These are phyloP conservation scores for Lepilemur septentrionalis DNA, from an alignment of 2,797 vertebrate species.

Conservation along the genomic window DNA sequence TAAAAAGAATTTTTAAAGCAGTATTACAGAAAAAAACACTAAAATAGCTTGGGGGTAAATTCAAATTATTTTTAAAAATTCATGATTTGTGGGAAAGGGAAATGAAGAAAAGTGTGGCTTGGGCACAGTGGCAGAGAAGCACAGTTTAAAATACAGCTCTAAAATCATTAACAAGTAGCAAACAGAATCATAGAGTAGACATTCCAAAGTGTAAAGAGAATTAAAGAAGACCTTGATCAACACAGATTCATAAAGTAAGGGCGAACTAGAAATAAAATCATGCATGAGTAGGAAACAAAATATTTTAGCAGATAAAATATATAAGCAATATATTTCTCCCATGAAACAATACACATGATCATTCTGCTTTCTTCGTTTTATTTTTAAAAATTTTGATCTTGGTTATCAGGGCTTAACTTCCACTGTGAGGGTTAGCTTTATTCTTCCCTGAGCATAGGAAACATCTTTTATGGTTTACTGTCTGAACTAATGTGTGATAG, in stretches of 20 bases:
- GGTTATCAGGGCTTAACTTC: neutral
- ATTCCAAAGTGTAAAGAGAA: neutral
- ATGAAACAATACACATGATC: neutral
- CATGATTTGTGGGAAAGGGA: neutral
- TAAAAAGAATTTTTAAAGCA: neutral
- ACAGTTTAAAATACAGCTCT: neutral
- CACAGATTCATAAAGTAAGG: neutral
- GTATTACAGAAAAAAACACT: neutral
- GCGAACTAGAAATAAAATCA: neutral
- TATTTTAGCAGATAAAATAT: neutral
- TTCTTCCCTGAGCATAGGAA: neutral
- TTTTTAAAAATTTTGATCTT: neutral
- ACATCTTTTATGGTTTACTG: neutral
- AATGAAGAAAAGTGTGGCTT: neutral
- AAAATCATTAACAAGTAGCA: neutral
- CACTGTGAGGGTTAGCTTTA: neutral
- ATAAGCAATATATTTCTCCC: neutral
- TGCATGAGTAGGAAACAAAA: neutral
- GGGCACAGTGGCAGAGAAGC: neutral
- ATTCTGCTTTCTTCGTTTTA: neutral
- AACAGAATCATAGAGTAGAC: neutral
- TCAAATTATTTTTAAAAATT: neutral
- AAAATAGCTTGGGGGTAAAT: neutral
- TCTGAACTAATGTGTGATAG: neutral
- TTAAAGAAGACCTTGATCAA: neutral